Conservation (phyloP, 2,797 vertebrate genomes). For the Ctenochaetus hawaiiensis region DNA sequence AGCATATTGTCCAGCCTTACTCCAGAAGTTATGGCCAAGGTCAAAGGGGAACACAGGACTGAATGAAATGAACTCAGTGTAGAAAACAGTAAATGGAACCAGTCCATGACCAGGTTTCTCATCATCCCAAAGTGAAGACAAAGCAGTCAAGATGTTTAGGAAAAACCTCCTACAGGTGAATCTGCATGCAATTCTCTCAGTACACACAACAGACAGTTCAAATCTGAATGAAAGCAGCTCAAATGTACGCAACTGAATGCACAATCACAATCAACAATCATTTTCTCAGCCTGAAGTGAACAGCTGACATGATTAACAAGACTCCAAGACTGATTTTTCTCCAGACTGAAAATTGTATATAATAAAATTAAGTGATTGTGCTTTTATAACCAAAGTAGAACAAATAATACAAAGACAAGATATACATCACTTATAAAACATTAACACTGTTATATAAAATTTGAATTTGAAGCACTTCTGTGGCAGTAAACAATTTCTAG, state of each 20-base stretch:
- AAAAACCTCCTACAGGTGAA: conserved; percentile 65
- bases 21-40: conserved; percentile 52
- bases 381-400: conserved; percentile 96
- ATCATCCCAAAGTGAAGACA: conserved; percentile 50
- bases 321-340: conserved; percentile 63
- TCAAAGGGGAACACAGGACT: conserved; percentile 53
- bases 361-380: conserved; percentile 96
- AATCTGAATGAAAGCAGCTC: conserved; percentile 79
- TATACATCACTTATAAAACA: conserved; percentile 85
- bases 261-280: conserved; percentile 76
- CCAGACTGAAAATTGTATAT: conserved; percentile 89
- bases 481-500: conserved; percentile 90
- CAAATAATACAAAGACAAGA: conserved; percentile 84
- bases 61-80: conserved; percentile 54
- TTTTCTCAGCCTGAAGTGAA: conserved; percentile 58
- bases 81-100: conserved; percentile 69
- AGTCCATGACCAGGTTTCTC: conserved; percentile 61
- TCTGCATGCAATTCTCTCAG: conserved; percentile 78
- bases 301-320: conserved; percentile 64
- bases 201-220: conserved; percentile 77
- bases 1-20: conserved; percentile 58
- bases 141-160: conserved; percentile 61
- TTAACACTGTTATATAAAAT: conserved; percentile 96
- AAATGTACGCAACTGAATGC: conserved; percentile 72
- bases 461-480: conserved; percentile 90